Conservation (phyloP, 2,113 vertebrate genomes). For the Pseudopipra pipra region DNA sequence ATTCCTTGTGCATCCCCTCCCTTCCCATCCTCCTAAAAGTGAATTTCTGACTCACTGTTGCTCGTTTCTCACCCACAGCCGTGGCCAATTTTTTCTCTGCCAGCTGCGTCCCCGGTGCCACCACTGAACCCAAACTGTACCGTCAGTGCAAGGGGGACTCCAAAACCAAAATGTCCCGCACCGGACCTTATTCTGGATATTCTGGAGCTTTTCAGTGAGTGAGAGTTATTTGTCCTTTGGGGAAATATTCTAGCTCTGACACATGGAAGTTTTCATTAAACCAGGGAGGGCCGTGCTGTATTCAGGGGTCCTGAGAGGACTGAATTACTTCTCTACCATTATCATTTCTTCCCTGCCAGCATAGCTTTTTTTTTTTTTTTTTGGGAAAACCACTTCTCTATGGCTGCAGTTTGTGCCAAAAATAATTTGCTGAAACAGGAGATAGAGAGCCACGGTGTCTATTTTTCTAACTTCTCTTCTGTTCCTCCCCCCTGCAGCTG, state of each 20-base stretch:
- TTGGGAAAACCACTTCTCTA: neutral
- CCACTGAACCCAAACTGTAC: slow-evolving; percentile 63
- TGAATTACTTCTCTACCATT: neutral
- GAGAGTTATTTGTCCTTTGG: neutral
- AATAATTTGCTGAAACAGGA: neutral
- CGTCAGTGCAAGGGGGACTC: slow-evolving; percentile 65
- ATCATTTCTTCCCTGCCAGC: neutral
- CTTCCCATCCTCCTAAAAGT: neutral
- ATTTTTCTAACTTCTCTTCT: neutral
- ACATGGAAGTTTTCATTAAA: neutral
- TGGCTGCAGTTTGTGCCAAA: neutral
- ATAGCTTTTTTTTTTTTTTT: neutral
- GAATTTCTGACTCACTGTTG: neutral
- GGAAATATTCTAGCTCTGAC: neutral
- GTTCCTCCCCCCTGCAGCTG: slow-evolving; percentile 74
- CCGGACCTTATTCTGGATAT: slow-evolving; percentile 78
- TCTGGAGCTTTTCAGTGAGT: slow-evolving; percentile 83
- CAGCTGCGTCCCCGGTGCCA: slow-evolving; percentile 81
- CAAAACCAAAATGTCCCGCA: slow-evolving; percentile 73
- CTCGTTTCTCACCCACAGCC: slow-evolving; percentile 57
- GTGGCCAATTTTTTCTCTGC: slow-evolving; percentile 74
- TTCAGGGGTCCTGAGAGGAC: neutral
- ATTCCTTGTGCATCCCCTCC: neutral
- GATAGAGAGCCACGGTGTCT: neutral
- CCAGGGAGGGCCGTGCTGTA: neutral